Evolutionary conservation across 1,140 invertebrate species (phyloP).

Genomic region (Drosophila lacteicornis): DNA sequence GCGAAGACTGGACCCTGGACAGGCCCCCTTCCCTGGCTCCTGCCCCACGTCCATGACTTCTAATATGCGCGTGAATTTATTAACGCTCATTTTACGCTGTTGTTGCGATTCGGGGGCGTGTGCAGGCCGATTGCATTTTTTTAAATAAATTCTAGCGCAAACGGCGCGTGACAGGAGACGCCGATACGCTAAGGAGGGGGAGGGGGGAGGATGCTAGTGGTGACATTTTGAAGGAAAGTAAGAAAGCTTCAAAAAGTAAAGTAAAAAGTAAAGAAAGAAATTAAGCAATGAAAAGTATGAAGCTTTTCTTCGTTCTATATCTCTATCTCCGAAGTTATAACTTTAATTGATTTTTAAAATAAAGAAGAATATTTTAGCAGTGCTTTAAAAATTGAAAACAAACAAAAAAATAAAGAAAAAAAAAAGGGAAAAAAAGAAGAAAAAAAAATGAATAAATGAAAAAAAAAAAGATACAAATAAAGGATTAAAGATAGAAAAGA

Average conservation of each 20-base stretch:
- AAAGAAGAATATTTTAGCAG: too few species aligned
- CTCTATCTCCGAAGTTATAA: not conserved
- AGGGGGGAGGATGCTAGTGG: conserved; percentile 2
- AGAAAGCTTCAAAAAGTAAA: not conserved
- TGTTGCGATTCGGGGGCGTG: conserved; percentile 70
- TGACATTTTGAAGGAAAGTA: not conserved
- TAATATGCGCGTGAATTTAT: conserved; percentile 83
- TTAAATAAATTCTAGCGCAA: conserved; percentile 80
- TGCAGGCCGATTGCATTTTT: conserved; percentile 80
- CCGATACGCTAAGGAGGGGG: not conserved
- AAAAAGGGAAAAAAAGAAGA: too few species aligned
- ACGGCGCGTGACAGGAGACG: conserved; percentile 75
- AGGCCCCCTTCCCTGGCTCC: not conserved
- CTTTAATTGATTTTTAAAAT: not conserved
- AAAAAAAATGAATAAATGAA: too few species aligned
- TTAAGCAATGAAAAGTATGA: too few species aligned
- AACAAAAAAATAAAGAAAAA: too few species aligned
- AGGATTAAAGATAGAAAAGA: too few species aligned
- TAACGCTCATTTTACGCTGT: conserved; percentile 71
- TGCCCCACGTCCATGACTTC: conserved; percentile 40
- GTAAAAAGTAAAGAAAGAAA: too few species aligned
- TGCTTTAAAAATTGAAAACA: too few species aligned
- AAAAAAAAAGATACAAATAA: too few species aligned
- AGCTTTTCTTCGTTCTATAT: not conserved
- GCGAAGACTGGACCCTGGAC: conserved; percentile 30